phyloP scores from a whole-genome alignment of 1,140 invertebrate genomes.

The Ostrea edulis region DNA sequence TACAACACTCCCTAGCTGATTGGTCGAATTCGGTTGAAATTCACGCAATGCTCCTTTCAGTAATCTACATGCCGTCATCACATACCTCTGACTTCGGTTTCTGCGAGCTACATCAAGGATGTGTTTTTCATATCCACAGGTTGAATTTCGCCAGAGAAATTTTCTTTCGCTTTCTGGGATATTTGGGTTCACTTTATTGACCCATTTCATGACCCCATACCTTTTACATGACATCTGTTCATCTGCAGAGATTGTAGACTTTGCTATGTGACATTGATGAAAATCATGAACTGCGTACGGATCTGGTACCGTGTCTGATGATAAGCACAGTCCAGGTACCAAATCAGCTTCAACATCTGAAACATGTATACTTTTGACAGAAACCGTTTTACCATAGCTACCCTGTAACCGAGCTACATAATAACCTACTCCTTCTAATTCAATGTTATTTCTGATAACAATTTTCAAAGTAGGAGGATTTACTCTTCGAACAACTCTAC shows the following conservation, averaged over 20 bases:
- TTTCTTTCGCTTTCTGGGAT: not conserved
- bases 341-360: not conserved
- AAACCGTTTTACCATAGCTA: not conserved
- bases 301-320: not conserved
- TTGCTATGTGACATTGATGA: not conserved
- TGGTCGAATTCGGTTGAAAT: not conserved
- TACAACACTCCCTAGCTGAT: not conserved
- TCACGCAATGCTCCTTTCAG: not conserved
- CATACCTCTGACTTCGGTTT: slow-evolving; percentile 4
- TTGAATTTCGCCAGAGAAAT: not conserved
- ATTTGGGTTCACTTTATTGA: not conserved
- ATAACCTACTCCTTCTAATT: not conserved
- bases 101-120: not conserved
- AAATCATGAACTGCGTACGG: not conserved
- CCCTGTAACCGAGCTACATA: not conserved
- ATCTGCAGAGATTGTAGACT: not conserved
- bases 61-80: slow-evolving; percentile 5
- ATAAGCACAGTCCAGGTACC: not conserved
- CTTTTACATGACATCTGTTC: not conserved
- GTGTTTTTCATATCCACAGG: not conserved
- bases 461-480: not conserved
- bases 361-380: too few species aligned
- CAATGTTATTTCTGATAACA: not conserved
- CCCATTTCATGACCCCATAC: slow-evolving; percentile 40
- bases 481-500: not conserved